A percentile compares a stretch with the other conserved stretches of the same genome.
phyloP scores from a whole-genome alignment of 2,113 vertebrate species.

The Dinomys branickii region DNA sequence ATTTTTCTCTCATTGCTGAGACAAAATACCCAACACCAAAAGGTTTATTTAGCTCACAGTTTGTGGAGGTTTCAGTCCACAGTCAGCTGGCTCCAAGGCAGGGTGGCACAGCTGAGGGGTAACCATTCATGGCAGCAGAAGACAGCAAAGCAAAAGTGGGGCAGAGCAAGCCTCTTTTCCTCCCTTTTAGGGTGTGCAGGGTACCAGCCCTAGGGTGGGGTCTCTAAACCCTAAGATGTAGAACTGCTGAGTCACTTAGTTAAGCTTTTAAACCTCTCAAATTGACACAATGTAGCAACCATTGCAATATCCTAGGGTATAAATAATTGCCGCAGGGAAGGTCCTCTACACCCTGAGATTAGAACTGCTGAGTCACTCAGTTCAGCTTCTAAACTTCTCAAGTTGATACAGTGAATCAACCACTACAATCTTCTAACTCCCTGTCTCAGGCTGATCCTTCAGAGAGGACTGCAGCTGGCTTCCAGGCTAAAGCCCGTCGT shows the following conservation, averaged over 20 bases:
- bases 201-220: background rate
- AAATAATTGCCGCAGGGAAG: no score
- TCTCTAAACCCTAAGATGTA: no score
- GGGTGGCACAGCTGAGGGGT: background rate
- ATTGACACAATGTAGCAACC: no score
- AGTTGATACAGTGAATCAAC: background rate
- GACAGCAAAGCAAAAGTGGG: background rate
- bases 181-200: background rate
- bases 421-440: background rate
- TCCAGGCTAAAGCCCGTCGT: fast-evolving
- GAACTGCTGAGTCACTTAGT: no score
- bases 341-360: background rate
- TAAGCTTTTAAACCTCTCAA: no score
- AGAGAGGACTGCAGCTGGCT: background rate
- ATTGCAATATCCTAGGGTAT: no score
- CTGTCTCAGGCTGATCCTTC: background rate
- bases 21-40: background rate
- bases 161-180: background rate
- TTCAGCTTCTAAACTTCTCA: background rate
- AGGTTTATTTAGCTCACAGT: background rate
- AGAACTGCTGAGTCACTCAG: background rate
- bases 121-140: background rate
- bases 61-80: background rate
- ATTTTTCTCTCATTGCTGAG: background rate
- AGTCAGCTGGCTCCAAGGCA: background rate